Base-by-base conservation (phyloP, 1,140 invertebrate species). In the Drosophila setifemur region DNA sequence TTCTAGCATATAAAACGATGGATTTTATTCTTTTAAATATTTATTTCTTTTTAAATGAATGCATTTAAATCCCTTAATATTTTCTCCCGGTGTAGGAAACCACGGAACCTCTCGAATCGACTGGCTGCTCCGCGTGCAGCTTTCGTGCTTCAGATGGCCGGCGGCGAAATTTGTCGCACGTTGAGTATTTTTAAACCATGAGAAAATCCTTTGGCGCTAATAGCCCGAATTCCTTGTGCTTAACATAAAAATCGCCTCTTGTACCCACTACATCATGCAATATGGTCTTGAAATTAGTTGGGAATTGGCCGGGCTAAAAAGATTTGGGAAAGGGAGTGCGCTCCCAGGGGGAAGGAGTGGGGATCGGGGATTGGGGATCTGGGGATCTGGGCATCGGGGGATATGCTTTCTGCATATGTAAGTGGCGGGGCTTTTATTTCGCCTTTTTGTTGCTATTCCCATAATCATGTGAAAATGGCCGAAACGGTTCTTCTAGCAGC, bases 151-250 rank as follows among this genome's bases (percentile, higher is more conserved):
- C 76, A 88, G 49, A 77, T 89, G 66, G 76, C 86, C 86, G 67
- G 57, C 55, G 86, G 86, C 86, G 55, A 89, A 86, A 87, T 89
- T 89, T 89, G 86, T 89, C 86, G 86, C 86, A 89, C 86, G 86
- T 89, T 89, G 81, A 71, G 86, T 89, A 89, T 89, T 89, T 89
- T 89, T 89, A 89, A 89, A 88, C 86, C 86, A 89, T 89, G 86
- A 86, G 86, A 89, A 89, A 89, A 89, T 89, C 86, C 86, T 89
- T 89, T 89, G 86, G 86, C 86, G 86, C 86, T 89, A 89, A 89
- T 89, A 89, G 82, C 86, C 86, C 81, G 81, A 86, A 86, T 86
- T 86, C 81, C 81, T 86, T 86, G 75, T 86, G 81, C 81, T 86
- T 86, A 86, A 86, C 81, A 86, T 86, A 86, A 86, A 85, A 86